Conservation (phyloP, 2,113 vertebrate genomes). For the Cryptomyrus ogoouensis region DNA sequence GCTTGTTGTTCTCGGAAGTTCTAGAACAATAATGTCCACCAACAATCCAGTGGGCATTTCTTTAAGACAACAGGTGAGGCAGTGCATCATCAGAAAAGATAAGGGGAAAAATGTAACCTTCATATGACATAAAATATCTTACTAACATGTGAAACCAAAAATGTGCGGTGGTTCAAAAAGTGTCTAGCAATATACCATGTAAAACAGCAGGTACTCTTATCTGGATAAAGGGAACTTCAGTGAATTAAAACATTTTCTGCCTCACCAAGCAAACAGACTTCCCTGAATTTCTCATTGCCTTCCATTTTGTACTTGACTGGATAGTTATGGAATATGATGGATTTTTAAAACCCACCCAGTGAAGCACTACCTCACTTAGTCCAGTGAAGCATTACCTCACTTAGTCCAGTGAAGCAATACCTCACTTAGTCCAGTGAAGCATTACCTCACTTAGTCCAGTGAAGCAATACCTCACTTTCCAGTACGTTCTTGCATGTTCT, state of each 20-base stretch:
- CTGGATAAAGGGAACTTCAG: background rate
- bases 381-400: too few species aligned
- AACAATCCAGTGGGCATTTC: too few species aligned
- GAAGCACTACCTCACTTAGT: too few species aligned
- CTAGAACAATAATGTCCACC: background rate
- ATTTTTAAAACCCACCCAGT: background rate
- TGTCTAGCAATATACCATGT: background rate
- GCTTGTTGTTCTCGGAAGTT: background rate
- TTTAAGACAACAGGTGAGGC: background rate
- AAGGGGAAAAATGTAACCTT: background rate
- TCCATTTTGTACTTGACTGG: too few species aligned
- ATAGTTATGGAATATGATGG: background rate
- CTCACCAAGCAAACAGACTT: too few species aligned
- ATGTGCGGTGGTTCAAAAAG: background rate
- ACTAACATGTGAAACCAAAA: background rate
- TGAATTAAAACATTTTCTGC: too few species aligned
- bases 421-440: too few species aligned
- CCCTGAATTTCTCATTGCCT: too few species aligned
- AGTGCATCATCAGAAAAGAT: background rate
- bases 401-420: background rate
- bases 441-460: too few species aligned
- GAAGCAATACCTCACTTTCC: too few species aligned
- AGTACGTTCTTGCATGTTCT: background rate
- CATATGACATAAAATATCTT: background rate
- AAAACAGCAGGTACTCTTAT: background rate